Percentiles rank a stretch among this genome's conserved stretches.
Evolutionary conservation across 2,113 vertebrate genomes (phyloP).

Genomic region (Hemiprocne comata): DNA sequence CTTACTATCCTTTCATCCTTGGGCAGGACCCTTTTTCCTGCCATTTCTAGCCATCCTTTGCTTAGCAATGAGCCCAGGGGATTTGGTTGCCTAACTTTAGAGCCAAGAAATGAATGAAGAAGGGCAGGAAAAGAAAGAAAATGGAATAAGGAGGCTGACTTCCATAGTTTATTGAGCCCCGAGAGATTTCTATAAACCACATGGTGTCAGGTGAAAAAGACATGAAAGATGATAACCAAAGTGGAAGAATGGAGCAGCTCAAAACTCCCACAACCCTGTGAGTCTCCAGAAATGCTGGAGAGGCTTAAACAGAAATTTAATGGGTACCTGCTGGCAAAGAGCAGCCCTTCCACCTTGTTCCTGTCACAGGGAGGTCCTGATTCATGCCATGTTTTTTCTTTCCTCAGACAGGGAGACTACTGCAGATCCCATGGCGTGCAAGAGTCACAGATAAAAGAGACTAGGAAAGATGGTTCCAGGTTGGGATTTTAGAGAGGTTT

Average conservation of each 20-base stretch:
- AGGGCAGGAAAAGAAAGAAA: neutral
- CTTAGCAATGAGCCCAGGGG: neutral
- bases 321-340: neutral
- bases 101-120: neutral
- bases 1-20: neutral
- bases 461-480: neutral
- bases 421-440: neutral
- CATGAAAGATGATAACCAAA: neutral
- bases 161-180: neutral
- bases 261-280: neutral
- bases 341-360: neutral
- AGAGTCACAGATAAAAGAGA: neutral
- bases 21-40: neutral
- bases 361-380: neutral
- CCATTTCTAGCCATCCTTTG: neutral
- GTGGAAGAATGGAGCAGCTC: neutral
- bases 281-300: neutral
- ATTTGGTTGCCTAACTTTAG: neutral
- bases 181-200: neutral
- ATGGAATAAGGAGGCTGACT: neutral
- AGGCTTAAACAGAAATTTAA: neutral
- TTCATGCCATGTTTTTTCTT: neutral
- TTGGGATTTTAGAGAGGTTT: neutral
- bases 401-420: neutral
- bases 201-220: conserved; percentile 18